These are phyloP conservation scores for Spinibarbus caldwelli DNA, from an alignment of 2,797 vertebrate genomes.

Conservation along the genomic window DNA sequence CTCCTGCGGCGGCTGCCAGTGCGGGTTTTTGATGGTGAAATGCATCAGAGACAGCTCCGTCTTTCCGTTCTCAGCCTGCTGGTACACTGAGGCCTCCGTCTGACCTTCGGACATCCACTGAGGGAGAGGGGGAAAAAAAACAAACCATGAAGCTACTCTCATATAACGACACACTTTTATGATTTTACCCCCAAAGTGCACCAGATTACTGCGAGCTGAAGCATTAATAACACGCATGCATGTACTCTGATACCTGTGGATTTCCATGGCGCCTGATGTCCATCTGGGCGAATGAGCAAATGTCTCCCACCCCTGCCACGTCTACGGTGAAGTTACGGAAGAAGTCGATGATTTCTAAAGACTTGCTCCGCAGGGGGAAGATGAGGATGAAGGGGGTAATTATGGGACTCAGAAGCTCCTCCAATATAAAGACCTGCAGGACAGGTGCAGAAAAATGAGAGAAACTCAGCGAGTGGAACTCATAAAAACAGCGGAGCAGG, in stretches of 20 bases:
- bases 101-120: conserved; percentile 97
- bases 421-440: conserved; percentile 91
- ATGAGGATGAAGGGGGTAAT: conserved; percentile 97
- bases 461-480: neutral
- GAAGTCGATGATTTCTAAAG: conserved; percentile 97
- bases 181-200: too few relatives aligned
- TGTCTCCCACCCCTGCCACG: conserved; percentile 94
- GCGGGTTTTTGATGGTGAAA: conserved; percentile 97
- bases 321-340: conserved; percentile 98
- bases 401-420: conserved; percentile 95
- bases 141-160: neutral
- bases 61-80: conserved; percentile 97
- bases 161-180: neutral
- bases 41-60: conserved; percentile 98
- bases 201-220: neutral
- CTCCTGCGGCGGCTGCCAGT: conserved; percentile 88
- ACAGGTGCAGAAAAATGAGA: neutral
- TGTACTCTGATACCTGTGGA: conserved; percentile 79
- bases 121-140: neutral
- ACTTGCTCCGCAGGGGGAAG: conserved; percentile 90
- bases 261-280: conserved; percentile 96
- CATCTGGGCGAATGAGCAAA: conserved; percentile 99
- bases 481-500: neutral
- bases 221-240: neutral
- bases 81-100: conserved; percentile 97